Evolutionary conservation across 1,140 invertebrate genomes (phyloP).

Genomic region (Anthonomus grandis): DNA sequence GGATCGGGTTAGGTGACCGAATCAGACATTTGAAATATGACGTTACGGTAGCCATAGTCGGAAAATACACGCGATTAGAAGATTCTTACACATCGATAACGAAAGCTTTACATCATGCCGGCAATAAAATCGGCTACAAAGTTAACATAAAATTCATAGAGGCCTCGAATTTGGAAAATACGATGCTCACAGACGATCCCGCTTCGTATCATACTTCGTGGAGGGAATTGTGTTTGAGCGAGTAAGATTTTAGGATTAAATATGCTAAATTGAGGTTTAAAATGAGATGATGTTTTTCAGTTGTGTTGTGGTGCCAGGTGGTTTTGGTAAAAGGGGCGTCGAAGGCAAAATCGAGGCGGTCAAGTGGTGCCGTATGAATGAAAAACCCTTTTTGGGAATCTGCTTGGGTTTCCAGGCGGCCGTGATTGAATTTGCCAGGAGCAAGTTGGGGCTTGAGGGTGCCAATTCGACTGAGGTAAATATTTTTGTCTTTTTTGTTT

Average conservation of each 20-base stretch:
- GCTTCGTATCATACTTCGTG: conserved; percentile 91
- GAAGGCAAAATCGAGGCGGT: conserved; percentile 95
- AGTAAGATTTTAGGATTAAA: conserved; percentile 59
- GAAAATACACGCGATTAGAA: conserved; percentile 90
- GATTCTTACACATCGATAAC: conserved; percentile 96
- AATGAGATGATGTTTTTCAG: conserved; percentile 51
- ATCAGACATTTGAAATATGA: conserved; percentile 76
- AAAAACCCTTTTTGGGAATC: conserved; percentile 91
- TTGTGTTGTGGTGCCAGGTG: conserved; percentile 86
- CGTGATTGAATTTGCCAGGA: conserved; percentile 94
- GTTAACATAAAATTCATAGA: conserved; percentile 89
- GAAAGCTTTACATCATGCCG: conserved; percentile 92
- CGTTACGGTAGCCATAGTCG: conserved; percentile 93
- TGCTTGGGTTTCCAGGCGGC: conserved; percentile 96
- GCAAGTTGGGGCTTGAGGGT: conserved; percentile 71
- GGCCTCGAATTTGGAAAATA: conserved; percentile 81
- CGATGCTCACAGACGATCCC: conserved; percentile 68
- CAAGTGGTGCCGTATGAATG: conserved; percentile 86
- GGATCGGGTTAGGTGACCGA: conserved; percentile 84
- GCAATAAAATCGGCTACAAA: conserved; percentile 78
- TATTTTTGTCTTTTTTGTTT: neutral
- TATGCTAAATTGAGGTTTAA: neutral
- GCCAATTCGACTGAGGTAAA: conserved; percentile 81
- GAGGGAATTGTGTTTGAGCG: conserved; percentile 83
- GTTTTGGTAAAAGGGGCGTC: conserved; percentile 93